Conservation (phyloP, 2,797 vertebrate species). For the Pangasius krempfi region DNA sequence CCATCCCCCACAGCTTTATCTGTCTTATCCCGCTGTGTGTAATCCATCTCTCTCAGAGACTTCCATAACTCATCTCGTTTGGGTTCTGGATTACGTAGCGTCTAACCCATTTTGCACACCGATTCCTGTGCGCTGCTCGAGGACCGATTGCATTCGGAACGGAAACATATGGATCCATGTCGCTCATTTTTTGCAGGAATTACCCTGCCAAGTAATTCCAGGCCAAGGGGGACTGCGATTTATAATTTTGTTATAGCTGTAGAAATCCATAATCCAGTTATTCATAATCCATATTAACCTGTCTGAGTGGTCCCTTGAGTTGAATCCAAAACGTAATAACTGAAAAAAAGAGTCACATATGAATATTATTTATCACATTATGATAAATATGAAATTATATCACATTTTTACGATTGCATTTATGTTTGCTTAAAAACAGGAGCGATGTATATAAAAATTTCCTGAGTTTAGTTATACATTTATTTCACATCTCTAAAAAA, state of each 20-base stretch:
- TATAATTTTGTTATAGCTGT: background rate
- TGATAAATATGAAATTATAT: no score
- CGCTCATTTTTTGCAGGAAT: background rate
- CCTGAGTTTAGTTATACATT: background rate
- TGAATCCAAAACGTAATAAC: background rate
- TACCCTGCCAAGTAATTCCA: no score
- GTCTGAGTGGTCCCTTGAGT: background rate
- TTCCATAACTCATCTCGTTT: background rate
- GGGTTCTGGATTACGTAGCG: background rate
- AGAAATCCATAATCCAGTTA: background rate
- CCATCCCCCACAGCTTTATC: no score
- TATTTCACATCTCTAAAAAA: background rate
- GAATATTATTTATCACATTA: no score
- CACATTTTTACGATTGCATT: background rate
- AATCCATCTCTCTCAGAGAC: slow-evolving; percentile 13
- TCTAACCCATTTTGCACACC: background rate
- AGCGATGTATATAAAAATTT: background rate
- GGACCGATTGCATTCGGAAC: background rate
- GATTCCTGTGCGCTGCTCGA: background rate
- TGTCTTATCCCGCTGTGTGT: background rate
- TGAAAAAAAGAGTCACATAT: no score
- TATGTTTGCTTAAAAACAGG: background rate
- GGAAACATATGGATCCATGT: background rate
- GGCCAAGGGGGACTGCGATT: background rate
- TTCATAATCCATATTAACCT: background rate